Percentiles rank a stretch among this genome's conserved stretches.
Conservation (phyloP, 2,113 vertebrate species). For the Erinaceus europaeus region DNA sequence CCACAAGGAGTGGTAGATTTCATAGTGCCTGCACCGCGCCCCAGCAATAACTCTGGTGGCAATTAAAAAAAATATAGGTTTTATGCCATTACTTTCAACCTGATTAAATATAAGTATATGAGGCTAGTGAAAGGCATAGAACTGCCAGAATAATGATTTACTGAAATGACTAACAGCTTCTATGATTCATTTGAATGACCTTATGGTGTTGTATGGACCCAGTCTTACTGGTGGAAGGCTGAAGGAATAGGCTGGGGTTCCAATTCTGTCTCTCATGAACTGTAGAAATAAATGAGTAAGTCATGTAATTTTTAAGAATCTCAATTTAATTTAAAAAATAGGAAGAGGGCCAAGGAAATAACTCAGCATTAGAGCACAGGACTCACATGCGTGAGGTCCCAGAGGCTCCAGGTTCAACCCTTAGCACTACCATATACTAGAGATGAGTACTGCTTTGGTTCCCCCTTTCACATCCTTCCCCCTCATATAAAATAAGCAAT, state of each 20-base stretch:
- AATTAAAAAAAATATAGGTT: background rate
- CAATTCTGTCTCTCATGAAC: background rate
- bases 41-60: no score
- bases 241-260: background rate
- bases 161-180: constrained; percentile 31
- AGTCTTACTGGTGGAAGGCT: background rate
- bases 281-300: background rate
- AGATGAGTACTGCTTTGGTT: no score
- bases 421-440: no score
- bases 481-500: no score
- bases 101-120: background rate
- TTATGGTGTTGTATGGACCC: background rate
- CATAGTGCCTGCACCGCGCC: no score
- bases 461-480: no score
- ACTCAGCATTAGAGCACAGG: no score
- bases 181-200: background rate
- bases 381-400: no score
- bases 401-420: no score
- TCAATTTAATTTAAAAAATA: background rate
- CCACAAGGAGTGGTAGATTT: no score
- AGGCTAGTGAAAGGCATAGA: background rate
- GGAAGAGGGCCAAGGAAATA: no score
- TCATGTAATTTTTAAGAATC: background rate
- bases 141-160: background rate
- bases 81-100: constrained; percentile 35